Base-by-base conservation (phyloP, 2,888 invertebrate species). In the Drosophila ochracea region DNA sequence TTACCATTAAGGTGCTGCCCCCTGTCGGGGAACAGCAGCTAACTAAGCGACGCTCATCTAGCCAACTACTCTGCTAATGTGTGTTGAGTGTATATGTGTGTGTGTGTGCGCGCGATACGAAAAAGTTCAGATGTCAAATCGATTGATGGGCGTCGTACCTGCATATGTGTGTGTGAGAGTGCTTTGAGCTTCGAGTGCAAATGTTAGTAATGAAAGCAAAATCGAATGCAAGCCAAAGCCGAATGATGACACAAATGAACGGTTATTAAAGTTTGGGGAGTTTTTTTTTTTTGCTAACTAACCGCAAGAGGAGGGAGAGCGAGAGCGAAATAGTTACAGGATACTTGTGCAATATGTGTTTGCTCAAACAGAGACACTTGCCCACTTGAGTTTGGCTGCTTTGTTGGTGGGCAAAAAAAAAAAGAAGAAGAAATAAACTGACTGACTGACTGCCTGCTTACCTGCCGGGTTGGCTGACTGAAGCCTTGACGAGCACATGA, bases 401-500 rank as follows among this genome's bases (percentile, higher is more conserved):
- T 83, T 87, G 90, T 88, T 81, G 90, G 89, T 91, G 90, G 90
- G 78, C 78, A 43, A 13, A 30, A 37, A 41, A 47, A 16, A 37
- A 21, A 47, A 25, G n/a, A 21, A 47, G 21, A 25, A 21, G 13
- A 47, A 25, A 78, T 28, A 68, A 54, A 67, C 62, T 49, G 67
- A 37, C 64, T 43, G 61, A 53, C 49, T 33, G 58, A 11, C 55
- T 63, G 64, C 55, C 16, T 49, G 25, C 13, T 16, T 41, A 57
- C 11, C 59, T 47, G 61, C 10, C 66, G 61, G 57, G 54, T 57
- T 66, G 64, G 21, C 76, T 49, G 66, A 60, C 73, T 76, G 83
- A 79, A 69, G 72, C 76, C 78, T 76, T 86, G 89, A 91, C 88
- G 84, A 90, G 83, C 84, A 58, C 82, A 90, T 91, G 91, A 91